Evolutionary conservation across 2,113 vertebrate species (phyloP).

Genomic region (Gymnorhina tibicen): DNA sequence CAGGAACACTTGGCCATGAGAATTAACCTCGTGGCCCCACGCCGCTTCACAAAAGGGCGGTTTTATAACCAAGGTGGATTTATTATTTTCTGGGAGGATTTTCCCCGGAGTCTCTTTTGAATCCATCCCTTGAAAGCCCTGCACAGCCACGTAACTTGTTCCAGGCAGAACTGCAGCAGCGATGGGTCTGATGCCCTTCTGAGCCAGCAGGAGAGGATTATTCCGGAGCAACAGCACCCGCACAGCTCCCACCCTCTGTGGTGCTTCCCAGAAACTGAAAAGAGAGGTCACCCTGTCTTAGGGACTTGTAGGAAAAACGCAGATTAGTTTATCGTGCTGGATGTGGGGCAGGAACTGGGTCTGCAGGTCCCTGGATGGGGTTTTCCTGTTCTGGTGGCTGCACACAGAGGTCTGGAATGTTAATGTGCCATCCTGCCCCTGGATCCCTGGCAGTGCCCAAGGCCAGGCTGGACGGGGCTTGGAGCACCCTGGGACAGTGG

Average conservation of each 20-base stretch:
- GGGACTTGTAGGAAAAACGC: rapidly evolving
- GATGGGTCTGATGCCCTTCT: background rate
- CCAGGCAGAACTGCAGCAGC: background rate
- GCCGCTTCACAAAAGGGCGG: background rate
- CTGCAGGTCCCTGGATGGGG: background rate
- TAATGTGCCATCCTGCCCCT: background rate
- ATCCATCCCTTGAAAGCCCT: background rate
- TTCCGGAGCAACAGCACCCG: background rate
- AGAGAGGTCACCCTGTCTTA: background rate
- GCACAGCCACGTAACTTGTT: background rate
- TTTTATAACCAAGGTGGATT: background rate
- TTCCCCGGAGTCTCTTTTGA: background rate
- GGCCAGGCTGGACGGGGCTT: rapidly evolving
- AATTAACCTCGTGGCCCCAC: background rate
- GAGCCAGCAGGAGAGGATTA: background rate
- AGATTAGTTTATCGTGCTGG: background rate
- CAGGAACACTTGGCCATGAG: background rate
- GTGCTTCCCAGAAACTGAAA: background rate
- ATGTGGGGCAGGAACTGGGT: background rate
- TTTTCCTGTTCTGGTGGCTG: background rate
- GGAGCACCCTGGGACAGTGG: background rate
- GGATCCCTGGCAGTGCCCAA: background rate
- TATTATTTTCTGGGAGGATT: background rate
- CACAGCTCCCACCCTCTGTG: background rate
- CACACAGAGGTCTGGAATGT: background rate